Evolutionary conservation across 2,797 vertebrate species (phyloP), one percentile per base, ranked within the genome.

Genomic region (Threskiornis aethiopicus): DNA sequence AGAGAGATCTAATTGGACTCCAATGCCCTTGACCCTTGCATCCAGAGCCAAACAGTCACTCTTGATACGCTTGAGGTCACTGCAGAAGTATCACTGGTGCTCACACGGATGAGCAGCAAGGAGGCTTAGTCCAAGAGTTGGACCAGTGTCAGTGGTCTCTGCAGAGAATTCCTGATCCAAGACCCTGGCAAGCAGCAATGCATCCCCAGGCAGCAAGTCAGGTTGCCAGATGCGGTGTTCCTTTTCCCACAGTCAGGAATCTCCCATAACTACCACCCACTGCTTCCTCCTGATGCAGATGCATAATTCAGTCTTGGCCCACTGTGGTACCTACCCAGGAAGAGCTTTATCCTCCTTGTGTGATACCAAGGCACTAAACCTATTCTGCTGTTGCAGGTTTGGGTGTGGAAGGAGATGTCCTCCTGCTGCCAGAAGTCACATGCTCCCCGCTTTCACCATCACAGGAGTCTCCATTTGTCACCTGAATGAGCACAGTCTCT

Each of bases 271-370:
- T 57, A 59, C 10, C 5, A 67, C 7, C 13, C 13, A 21, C 14
- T 11, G 7, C 15, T 84, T 69, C 31, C 11, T 58, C 37, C 26
- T 17, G 4, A 58, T 13, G 37, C 22, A 65, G 33, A 20, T 42
- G 11, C 0, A 0, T 47, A 83, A 51, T 25, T 70, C 22, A 78
- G 41, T 18, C 6, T 72, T 62, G 18, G 6, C 10, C 17, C 15
- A 46, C 10, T 4, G 0, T 2, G 3, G 9, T 51, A 13, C 3
- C 22, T 59, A 15, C 3, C 6, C 29, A 54, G 14, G 22, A 67
- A 49, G 29, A 59, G 4, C 2, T n/a, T 94, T 94, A 28, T 73
- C 16, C 11, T 59, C 20, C 16, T 4, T 31, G 25, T 25, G 9
- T 10, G 16, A 72, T n/a, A 41, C 16, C 28, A 69, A 54, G 33